Conservation (phyloP, 2,888 invertebrate species). For the Mantis religiosa region DNA sequence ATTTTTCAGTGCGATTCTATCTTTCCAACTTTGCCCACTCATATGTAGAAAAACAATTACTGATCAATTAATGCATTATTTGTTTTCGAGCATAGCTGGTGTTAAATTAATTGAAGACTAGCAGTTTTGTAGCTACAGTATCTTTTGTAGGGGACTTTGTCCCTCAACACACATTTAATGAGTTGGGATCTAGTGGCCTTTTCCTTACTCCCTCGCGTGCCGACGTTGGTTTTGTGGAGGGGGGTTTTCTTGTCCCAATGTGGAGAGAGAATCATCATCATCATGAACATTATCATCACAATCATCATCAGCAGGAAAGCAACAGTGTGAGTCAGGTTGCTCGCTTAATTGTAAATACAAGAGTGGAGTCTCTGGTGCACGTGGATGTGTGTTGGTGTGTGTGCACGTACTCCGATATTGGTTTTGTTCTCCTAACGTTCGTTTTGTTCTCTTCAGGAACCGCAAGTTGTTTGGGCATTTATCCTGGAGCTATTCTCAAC, state of each 20-base stretch:
- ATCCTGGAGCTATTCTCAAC: background rate
- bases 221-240: background rate
- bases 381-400: background rate
- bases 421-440: background rate
- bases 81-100: too few species aligned
- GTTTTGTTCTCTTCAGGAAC: background rate
- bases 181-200: slow-evolving; percentile 5
- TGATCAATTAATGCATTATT: too few species aligned
- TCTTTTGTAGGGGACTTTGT: background rate
- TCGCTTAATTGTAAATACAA: background rate
- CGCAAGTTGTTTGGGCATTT: background rate
- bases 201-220: slow-evolving; percentile 18
- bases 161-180: slow-evolving; percentile 1
- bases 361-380: background rate
- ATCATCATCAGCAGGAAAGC: background rate
- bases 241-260: slow-evolving; percentile 2
- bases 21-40: too few species aligned
- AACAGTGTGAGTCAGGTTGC: background rate
- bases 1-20: too few species aligned
- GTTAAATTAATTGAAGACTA: too few species aligned
- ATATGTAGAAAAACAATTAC: too few species aligned
- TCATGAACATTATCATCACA: background rate
- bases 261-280: background rate
- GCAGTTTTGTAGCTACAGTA: background rate
- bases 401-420: background rate